phyloP scores from a whole-genome alignment of 2,888 invertebrate species.

The Nephrocerus scutellatus region DNA sequence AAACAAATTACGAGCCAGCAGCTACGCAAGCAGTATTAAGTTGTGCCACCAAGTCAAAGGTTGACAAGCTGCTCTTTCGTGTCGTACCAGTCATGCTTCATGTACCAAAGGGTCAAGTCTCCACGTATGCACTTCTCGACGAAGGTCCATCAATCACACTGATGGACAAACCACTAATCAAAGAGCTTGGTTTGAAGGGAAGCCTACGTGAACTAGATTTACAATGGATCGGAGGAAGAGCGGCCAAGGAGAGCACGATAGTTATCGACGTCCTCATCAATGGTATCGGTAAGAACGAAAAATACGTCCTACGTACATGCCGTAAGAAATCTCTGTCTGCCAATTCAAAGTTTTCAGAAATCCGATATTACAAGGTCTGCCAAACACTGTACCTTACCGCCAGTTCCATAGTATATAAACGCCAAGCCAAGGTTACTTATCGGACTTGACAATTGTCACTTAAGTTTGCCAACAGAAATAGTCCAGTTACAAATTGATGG shows the following conservation, averaged over 20 bases:
- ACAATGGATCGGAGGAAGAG: slow-evolving; percentile 13
- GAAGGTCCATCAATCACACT: slow-evolving; percentile 18
- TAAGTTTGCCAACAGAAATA: slow-evolving; percentile 13
- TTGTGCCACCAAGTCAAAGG: too few species aligned
- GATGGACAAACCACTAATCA: slow-evolving; percentile 10
- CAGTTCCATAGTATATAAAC: too few species aligned
- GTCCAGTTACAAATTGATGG: slow-evolving; percentile 2
- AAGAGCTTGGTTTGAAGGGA: slow-evolving; percentile 11
- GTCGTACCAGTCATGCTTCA: slow-evolving; percentile 15
- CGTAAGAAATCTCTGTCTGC: slow-evolving; percentile 3
- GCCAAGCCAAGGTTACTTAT: slow-evolving; percentile 16
- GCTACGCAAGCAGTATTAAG: too few species aligned
- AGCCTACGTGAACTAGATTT: slow-evolving; percentile 10
- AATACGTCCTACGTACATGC: slow-evolving; percentile 12
- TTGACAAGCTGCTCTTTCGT: slow-evolving; percentile 10
- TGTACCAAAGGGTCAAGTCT: not conserved
- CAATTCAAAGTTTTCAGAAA: slow-evolving; percentile 18
- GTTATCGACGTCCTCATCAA: slow-evolving; percentile 9
- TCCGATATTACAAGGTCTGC: too few species aligned
- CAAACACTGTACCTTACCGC: too few species aligned
- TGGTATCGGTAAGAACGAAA: slow-evolving; percentile 6
- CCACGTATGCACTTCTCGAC: slow-evolving; percentile 12
- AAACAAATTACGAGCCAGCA: too few species aligned
- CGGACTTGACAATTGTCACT: slow-evolving; percentile 15
- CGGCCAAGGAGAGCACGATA: slow-evolving; percentile 4